These are phyloP conservation scores for Anthoptus insignis DNA, from an alignment of 2,888 invertebrate species.

Conservation along the genomic window DNA sequence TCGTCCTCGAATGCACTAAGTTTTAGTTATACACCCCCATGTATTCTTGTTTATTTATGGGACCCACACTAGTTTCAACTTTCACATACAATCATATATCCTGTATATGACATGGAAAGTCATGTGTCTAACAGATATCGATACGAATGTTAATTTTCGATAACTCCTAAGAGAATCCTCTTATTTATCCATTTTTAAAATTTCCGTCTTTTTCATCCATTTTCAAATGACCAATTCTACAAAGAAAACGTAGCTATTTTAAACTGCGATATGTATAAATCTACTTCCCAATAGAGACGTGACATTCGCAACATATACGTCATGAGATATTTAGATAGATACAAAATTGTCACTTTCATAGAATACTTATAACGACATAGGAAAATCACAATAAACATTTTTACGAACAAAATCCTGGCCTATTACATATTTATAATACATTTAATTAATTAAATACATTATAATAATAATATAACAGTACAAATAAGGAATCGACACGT, in stretches of 20 bases:
- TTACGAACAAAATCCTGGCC: conserved; percentile 13
- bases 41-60: conserved; percentile 67
- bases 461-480: conserved; percentile 20
- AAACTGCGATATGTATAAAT: conserved; percentile 62
- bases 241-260: conserved; percentile 61
- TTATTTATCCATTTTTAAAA: conserved; percentile 78
- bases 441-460: conserved; percentile 11
- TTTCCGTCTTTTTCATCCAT: conserved; percentile 65
- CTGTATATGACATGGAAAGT: conserved; percentile 77
- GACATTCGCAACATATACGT: conserved; percentile 35
- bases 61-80: conserved; percentile 52
- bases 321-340: no score
- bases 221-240: conserved; percentile 67
- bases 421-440: conserved; percentile 23
- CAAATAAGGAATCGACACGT: conserved; percentile 10
- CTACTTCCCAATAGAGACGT: conserved; percentile 46
- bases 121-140: conserved; percentile 53
- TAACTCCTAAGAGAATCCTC: conserved; percentile 69
- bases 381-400: conserved; percentile 1
- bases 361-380: conserved; percentile 9
- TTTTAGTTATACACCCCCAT: conserved; percentile 80
- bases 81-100: conserved; percentile 73
- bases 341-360: conserved; percentile 8
- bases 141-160: conserved; percentile 64
- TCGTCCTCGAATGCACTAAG: conserved; percentile 83